Conservation (phyloP, 2,797 vertebrate species). For the Myoxocephalus aenaeus region DNA sequence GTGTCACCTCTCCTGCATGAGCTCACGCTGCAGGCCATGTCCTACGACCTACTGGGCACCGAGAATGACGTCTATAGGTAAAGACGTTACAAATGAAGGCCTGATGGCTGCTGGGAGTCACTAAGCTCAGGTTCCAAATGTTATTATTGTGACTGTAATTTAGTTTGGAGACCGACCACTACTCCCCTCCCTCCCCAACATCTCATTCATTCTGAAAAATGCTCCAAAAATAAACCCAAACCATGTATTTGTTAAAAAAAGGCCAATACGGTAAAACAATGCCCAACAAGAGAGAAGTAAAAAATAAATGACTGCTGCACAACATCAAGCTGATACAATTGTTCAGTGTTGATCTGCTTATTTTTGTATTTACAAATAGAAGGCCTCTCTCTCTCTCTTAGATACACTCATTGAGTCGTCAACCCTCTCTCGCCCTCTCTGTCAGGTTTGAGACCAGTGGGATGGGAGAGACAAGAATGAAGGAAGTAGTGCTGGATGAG, state of each 20-base stretch:
- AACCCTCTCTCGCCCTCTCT: background rate
- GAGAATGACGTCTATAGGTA: conserved; percentile 97
- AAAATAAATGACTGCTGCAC: background rate
- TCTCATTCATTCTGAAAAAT: background rate
- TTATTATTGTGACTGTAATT: background rate
- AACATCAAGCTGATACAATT: background rate
- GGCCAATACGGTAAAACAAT: background rate
- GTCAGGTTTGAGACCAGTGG: conserved; percentile 95
- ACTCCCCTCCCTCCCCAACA: background rate
- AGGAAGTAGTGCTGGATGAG: conserved; percentile 95
- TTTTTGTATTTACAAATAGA: background rate
- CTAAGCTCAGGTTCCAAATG: no score
- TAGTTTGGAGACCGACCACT: no score
- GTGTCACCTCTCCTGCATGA: conserved; percentile 94
- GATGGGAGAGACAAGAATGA: conserved; percentile 92
- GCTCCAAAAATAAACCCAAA: background rate
- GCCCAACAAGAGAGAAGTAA: background rate
- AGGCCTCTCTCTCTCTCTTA: no score
- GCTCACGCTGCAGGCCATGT: conserved; percentile 97
- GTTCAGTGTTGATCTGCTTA: background rate
- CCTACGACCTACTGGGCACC: conserved; percentile 93
- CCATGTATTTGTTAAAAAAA: background rate
- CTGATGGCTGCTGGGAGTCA: background rate
- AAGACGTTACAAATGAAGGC: conserved; percentile 26
- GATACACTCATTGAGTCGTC: no score